phyloP scores from a whole-genome alignment of 2,113 vertebrate species.

The Brachypodius melanocephalos region DNA sequence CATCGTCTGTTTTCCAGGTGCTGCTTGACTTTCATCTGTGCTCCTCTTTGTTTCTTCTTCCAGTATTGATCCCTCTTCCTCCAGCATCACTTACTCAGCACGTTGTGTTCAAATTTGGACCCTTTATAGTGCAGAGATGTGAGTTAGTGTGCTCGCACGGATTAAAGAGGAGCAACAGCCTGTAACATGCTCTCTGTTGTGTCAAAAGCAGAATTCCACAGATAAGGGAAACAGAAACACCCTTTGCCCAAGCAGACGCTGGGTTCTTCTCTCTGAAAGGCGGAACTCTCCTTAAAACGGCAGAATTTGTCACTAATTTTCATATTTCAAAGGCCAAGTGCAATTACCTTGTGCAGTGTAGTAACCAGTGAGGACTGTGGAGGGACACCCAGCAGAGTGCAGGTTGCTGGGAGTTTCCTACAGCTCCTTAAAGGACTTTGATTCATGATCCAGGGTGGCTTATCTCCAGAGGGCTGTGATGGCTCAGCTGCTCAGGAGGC shows the following conservation, averaged over 20 bases:
- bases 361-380: rapidly evolving
- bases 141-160: neutral
- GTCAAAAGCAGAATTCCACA: neutral
- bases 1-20: neutral
- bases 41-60: neutral
- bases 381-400: neutral
- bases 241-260: neutral
- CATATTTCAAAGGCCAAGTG: neutral
- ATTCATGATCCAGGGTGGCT: slow-evolving; percentile 52
- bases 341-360: rapidly evolving
- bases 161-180: neutral
- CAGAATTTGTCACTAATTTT: neutral
- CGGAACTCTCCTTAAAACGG: neutral
- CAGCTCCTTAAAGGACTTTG: slow-evolving; percentile 59
- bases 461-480: slow-evolving; percentile 27
- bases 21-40: neutral
- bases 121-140: neutral
- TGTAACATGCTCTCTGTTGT: neutral
- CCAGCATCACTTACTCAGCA: neutral
- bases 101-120: too few species aligned
- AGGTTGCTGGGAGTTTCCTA: neutral
- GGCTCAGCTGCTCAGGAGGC: slow-evolving; percentile 24
- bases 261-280: neutral
- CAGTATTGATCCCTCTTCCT: neutral
- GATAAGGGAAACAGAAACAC: neutral